Conservation (phyloP, 23 tunicate species). For the Oikopleura dioica region DNA sequence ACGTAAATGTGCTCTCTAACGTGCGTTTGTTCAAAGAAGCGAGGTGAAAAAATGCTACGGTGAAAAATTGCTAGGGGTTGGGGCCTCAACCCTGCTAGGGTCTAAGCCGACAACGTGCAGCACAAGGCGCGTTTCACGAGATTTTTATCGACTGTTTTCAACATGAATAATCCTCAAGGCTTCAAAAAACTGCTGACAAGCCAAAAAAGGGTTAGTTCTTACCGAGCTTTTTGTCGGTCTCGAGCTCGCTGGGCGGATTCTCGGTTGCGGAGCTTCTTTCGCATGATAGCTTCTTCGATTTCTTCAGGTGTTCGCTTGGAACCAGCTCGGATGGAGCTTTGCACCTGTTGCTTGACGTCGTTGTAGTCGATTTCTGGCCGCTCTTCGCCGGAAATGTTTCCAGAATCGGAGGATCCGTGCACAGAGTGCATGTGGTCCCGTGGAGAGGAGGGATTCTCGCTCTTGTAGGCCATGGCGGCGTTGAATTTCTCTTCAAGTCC, state of each 20-base stretch:
- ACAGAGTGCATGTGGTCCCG: background rate
- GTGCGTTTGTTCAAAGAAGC: too few relatives aligned
- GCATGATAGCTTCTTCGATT: background rate
- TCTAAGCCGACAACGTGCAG: too few relatives aligned
- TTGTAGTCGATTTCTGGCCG: background rate
- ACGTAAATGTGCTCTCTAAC: too few relatives aligned
- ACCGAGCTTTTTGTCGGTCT: background rate
- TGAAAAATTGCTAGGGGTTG: too few relatives aligned
- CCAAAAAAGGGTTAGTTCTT: background rate
- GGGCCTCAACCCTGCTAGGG: too few relatives aligned
- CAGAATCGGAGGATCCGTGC: background rate
- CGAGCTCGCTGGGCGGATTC: background rate
- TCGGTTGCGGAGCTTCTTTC: background rate
- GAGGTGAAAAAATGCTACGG: too few relatives aligned
- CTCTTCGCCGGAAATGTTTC: background rate
- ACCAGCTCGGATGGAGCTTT: background rate
- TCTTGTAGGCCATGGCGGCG: background rate
- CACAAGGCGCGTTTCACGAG: too few relatives aligned
- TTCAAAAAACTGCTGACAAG: background rate
- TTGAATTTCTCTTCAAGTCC: background rate
- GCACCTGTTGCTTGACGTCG: background rate
- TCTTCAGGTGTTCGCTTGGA: background rate
- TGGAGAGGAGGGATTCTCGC: background rate
- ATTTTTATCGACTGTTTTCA: too few relatives aligned
- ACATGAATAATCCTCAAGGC: too few relatives aligned